A percentile compares a stretch with the other conserved stretches of the same genome.
These are phyloP conservation scores for Merluccius polli DNA, from an alignment of 2,797 vertebrate genomes.

Conservation along the genomic window DNA sequence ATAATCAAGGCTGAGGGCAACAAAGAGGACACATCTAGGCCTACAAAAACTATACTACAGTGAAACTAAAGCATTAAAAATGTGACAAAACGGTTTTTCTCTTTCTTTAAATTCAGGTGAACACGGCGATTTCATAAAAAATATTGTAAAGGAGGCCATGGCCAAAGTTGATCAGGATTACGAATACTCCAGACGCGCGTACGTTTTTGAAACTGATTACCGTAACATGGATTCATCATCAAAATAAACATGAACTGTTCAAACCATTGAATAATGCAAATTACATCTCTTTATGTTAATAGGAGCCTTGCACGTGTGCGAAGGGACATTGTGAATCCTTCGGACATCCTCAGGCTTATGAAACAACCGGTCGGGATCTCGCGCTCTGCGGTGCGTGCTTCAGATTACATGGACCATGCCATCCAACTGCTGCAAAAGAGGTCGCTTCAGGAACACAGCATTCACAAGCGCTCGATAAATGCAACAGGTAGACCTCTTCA, in stretches of 20 bases:
- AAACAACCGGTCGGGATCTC: conserved; percentile 76
- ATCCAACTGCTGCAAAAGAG: conserved; percentile 68
- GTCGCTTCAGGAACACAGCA: conserved; percentile 9
- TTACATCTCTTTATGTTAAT: not conserved
- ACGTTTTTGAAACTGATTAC: conserved; percentile 35
- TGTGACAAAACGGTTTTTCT: no score
- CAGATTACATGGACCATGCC: conserved; percentile 78
- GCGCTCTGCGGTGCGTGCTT: conserved; percentile 63
- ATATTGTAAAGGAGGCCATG: conserved; percentile 65
- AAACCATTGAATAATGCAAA: not conserved
- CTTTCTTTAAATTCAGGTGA: conserved; percentile 26
- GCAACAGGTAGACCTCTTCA: conserved; percentile 70
- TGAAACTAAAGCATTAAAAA: no score
- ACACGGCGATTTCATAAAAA: conserved; percentile 34
- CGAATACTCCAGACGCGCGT: conserved; percentile 66
- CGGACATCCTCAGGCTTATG: conserved; percentile 73
- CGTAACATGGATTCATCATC: not conserved
- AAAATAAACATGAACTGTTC: not conserved
- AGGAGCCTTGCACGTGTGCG: conserved; percentile 50
- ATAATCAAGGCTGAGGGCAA: no score
- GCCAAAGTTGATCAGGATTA: conserved; percentile 72
- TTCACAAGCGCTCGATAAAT: conserved; percentile 71
- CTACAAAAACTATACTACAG: no score
- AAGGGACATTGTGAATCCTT: conserved; percentile 45
- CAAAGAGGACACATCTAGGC: no score